phyloP scores from a whole-genome alignment of 2,113 vertebrate genomes.

The Gallinago media region DNA sequence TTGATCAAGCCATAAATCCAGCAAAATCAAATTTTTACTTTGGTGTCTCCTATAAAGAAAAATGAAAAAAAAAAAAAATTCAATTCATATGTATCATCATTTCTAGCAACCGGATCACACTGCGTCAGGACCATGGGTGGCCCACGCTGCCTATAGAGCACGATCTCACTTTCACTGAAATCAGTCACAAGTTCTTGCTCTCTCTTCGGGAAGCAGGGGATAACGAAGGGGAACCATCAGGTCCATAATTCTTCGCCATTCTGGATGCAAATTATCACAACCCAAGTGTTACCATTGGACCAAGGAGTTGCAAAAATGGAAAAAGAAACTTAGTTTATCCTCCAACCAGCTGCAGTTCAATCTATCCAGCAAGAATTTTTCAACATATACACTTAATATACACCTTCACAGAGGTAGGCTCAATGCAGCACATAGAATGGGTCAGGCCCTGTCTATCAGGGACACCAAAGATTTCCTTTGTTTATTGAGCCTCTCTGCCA shows the following conservation, averaged over 20 bases:
- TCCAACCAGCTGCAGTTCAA: not conserved
- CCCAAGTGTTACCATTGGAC: not conserved
- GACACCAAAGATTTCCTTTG: not conserved
- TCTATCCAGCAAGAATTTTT: not conserved
- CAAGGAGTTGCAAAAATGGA: not conserved
- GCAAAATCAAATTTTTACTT: constrained; percentile 57
- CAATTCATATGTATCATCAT: not conserved
- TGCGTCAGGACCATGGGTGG: not conserved
- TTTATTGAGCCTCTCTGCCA: not conserved
- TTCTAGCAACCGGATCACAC: not conserved
- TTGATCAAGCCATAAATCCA: constrained; percentile 58
- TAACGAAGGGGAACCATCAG: not conserved
- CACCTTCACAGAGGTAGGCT: not conserved
- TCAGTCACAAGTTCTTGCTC: not conserved
- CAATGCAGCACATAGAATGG: fast-evolving
- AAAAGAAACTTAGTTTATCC: not conserved
- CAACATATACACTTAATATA: not conserved
- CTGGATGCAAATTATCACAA: not conserved
- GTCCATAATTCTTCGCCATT: not conserved
- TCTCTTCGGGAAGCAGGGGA: not conserved
- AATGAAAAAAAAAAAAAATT: not conserved
- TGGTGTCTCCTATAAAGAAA: not conserved
- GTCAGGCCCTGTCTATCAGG: not conserved
- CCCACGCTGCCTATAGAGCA: not conserved
- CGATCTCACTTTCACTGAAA: not conserved